Base-by-base conservation (phyloP, 2,888 invertebrate species). In the Stenotaenia linearis region DNA sequence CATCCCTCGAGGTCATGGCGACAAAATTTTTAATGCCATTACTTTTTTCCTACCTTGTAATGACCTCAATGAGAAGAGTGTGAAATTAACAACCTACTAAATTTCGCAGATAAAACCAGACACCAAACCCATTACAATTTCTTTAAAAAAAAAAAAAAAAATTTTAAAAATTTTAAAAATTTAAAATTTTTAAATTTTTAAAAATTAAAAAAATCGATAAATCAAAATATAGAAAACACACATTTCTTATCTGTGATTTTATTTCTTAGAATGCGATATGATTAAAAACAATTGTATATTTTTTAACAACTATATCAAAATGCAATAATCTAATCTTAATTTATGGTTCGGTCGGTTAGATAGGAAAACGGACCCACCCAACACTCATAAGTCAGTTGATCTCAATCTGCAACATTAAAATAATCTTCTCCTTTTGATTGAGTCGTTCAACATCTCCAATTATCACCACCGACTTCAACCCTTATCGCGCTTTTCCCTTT, bases 51-150 rank as follows among this genome's bases (percentile, higher is more conserved):
- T 61, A 25, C 61, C 61, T 61, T 61, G 69, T 69, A 69, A 69
- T 69, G 69, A 69, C 69, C 69, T 69, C 69, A 69, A 69, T 69
- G 69, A 69, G 69, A 69, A 28, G 28, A 69, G 69, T 69, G 69
- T 69, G 69, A 69, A 69, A 69, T 69, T 69, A 69, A 69, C 69
- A 69, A 28, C 69, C 69, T 69, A 69, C 69, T 69, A 69, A 69
- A 69, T 69, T 69, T 69, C 69, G 25, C 69, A 69, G 69, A 69
- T 69, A 69, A 69, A 69, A 69, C 69, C 69, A 69, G 69, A 69
- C 69, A 69, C 69, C 50, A 50, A 50, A 50, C 50, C 21, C 50
- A 50, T 50, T 50, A 50, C 50, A 50, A 18, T 15, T 28, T 28
- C 15, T 69, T 5, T 21, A 23, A 56, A 18, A 7, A 4, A 18